These are phyloP conservation scores for Micrastur ruficollis DNA, from an alignment of 2,797 vertebrate genomes.

Conservation along the genomic window DNA sequence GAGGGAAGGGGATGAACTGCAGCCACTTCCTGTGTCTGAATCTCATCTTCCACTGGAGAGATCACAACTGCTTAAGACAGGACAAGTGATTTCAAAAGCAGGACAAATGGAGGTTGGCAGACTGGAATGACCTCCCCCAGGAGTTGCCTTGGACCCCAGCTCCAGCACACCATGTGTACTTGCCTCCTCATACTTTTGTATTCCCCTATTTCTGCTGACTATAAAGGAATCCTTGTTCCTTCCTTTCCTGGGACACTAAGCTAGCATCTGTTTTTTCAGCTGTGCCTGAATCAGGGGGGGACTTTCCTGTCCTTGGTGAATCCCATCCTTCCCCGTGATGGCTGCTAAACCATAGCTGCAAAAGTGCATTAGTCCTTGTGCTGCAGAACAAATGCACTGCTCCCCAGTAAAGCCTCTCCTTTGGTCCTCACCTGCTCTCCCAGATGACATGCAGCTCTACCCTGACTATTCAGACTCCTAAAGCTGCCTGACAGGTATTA, in stretches of 20 bases:
- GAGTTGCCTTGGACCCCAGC: background rate
- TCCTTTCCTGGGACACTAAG: background rate
- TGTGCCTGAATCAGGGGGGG: background rate
- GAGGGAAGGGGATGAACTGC: background rate
- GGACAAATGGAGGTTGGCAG: background rate
- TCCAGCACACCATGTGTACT: rapidly evolving
- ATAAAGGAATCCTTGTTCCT: background rate
- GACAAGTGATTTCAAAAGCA: background rate
- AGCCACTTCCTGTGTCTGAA: background rate
- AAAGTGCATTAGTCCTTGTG: background rate
- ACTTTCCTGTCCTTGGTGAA: background rate
- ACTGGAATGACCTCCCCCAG: background rate
- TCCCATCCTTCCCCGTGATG: background rate
- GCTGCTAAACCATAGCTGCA: background rate
- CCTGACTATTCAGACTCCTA: background rate
- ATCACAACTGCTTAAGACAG: background rate
- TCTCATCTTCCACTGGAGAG: background rate
- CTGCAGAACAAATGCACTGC: background rate
- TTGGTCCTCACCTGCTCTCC: background rate
- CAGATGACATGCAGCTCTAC: background rate
- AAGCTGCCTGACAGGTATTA: background rate
- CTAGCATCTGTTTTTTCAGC: background rate
- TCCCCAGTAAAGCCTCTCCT: background rate
- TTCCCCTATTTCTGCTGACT: background rate
- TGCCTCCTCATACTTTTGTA: background rate